These are phyloP conservation scores for Argyrosomus japonicus DNA, from an alignment of 2,113 vertebrate genomes.

Conservation along the genomic window DNA sequence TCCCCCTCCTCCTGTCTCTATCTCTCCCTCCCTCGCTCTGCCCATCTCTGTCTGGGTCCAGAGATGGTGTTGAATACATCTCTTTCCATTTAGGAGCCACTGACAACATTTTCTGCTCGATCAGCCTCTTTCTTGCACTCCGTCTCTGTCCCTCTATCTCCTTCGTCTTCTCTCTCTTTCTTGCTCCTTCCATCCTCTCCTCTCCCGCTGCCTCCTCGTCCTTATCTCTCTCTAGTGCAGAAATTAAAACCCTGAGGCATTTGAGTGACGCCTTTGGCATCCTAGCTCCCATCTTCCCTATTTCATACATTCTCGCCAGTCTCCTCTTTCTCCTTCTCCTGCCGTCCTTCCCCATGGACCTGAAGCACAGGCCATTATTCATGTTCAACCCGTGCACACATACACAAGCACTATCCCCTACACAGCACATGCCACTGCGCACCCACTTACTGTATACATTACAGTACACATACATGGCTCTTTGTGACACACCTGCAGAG, in stretches of 20 bases:
- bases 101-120: conserved; percentile 64
- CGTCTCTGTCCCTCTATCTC: conserved; percentile 4
- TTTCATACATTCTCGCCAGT: conserved; percentile 17
- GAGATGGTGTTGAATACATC: conserved; percentile 57
- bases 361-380: conserved; percentile 44
- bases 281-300: conserved; percentile 15
- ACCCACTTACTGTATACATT: neutral
- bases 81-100: conserved; percentile 24
- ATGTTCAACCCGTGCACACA: neutral
- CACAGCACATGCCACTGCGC: neutral
- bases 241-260: conserved; percentile 49
- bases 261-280: conserved; percentile 49
- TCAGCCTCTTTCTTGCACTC: conserved; percentile 47
- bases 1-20: neutral
- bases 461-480: neutral
- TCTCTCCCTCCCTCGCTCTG: conserved; percentile 15
- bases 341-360: conserved; percentile 18
- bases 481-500: conserved; percentile 12
- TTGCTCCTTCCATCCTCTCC: conserved; percentile 12
- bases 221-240: conserved; percentile 49
- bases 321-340: conserved; percentile 25
- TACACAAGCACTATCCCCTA: neutral
- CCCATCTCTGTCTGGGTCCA: conserved; percentile 45
- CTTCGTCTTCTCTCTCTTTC: conserved; percentile 3
- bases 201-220: conserved; percentile 20